Base-by-base conservation (phyloP, 2,888 invertebrate species). In the Harmothoe impar region DNA sequence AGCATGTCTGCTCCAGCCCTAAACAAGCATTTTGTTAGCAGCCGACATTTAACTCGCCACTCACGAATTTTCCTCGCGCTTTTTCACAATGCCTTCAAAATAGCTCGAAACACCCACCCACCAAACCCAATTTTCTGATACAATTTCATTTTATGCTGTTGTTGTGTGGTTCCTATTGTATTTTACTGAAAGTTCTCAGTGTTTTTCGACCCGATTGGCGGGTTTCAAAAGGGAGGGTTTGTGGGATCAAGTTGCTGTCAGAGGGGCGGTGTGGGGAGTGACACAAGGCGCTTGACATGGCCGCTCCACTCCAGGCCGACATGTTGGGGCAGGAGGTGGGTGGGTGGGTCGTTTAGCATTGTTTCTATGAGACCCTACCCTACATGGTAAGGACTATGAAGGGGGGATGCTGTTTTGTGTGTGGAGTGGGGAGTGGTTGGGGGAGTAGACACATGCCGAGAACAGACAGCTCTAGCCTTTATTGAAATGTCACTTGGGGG, bases 11-110 rank as follows among this genome's bases (percentile, higher is more conserved):
- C 33, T 17, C 43, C 35, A 17, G 81, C 81, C 81, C 81, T 43
- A 33, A 81, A 81, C 81, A 81, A 81, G 81, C 81, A 81, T 81
- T 81, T 81, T 33, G 81, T 81, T 81, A 81, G 81, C 81, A 81
- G 43, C 20, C 81, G 81, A 81, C 81, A 72, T 81, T 81, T 81
- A 81, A 81, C 81, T 81, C 81, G 43, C n/a, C 29, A 29, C 29
- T 25, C 29, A 29, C 29, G 72, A 72, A 72, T 5, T 72, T 72
- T 72, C 25, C 72, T 25, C 72, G 72, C 72, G n/a, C 29, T 72
- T 72, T 72, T 29, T 72, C 72, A 62, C 23, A 62, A 20, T 62
- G 3, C 62, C 15, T 62, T 62, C 62, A 43, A 43, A 43, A 43
- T 43, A 43, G 43, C 43, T 43, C 43, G 10, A 43, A 43, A 3